Evolutionary conservation across 2,113 vertebrate species (phyloP).

Genomic region (Columbina picui): DNA sequence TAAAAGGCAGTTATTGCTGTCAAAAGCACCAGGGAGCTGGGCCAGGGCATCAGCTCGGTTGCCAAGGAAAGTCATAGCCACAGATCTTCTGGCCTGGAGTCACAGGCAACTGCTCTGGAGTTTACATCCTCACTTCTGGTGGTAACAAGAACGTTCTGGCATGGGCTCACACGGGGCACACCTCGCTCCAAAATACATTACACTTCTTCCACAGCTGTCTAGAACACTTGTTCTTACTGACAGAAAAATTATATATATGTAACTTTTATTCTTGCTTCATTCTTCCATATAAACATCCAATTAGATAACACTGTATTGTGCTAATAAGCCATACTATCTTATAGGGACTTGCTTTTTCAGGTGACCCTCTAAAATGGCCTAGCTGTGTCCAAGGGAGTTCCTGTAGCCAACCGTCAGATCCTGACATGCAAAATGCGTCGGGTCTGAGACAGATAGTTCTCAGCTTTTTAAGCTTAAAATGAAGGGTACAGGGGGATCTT

Average conservation of each 20-base stretch:
- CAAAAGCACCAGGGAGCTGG: neutral
- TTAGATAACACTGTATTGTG: neutral
- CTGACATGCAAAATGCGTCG: fast-evolving
- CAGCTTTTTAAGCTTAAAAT: neutral
- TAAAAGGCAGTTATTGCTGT: neutral
- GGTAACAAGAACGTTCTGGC: neutral
- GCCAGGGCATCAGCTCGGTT: neutral
- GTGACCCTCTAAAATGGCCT: neutral
- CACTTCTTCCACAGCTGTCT: neutral
- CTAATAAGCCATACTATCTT: neutral
- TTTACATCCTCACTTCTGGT: neutral
- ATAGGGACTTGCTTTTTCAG: neutral
- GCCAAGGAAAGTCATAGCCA: neutral
- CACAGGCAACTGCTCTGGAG: neutral
- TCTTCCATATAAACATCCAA: neutral
- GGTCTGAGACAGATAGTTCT: fast-evolving
- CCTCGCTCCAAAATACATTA: neutral
- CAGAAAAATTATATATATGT: neutral
- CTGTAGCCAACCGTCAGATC: neutral
- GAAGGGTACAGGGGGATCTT: neutral
- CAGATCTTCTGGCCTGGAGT: neutral
- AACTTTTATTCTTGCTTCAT: neutral
- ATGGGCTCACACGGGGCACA: neutral
- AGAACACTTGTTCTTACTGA: neutral
- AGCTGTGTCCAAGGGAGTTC: neutral